These are phyloP conservation scores for Sphaerophoria taeniata DNA, from an alignment of 2,888 invertebrate genomes.

Conservation along the genomic window DNA sequence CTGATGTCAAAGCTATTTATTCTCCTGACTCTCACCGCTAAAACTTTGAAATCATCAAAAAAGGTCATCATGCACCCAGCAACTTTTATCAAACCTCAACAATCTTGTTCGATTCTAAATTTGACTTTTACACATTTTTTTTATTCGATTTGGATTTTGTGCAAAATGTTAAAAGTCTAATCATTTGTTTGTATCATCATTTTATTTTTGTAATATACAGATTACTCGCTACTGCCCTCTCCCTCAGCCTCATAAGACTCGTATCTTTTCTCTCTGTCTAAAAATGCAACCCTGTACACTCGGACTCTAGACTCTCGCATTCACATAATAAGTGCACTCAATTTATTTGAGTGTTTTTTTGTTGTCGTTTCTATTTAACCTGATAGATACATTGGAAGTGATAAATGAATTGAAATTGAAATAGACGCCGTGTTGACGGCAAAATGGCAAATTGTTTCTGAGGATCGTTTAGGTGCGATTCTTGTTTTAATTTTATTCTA, in stretches of 20 bases:
- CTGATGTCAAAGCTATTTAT: too few relatives aligned
- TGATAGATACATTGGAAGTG: conserved; percentile 74
- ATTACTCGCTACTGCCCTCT: background rate
- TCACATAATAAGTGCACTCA: conserved; percentile 43
- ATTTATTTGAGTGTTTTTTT: conserved; percentile 49
- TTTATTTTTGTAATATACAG: conserved; percentile 27
- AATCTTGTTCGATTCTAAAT: conserved; percentile 65
- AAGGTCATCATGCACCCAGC: background rate
- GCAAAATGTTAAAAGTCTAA: conserved; percentile 74
- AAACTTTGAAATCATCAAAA: too few relatives aligned
- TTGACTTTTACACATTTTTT: conserved; percentile 67
- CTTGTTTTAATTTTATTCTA: conserved; percentile 43
- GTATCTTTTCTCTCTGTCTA: background rate
- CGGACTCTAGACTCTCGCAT: conserved; percentile 18
- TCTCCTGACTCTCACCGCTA: too few relatives aligned
- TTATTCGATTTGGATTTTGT: conserved; percentile 42
- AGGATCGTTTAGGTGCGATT: conserved; percentile 74
- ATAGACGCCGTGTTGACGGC: conserved; percentile 75
- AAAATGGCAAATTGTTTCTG: conserved; percentile 73
- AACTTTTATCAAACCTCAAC: conserved; percentile 43
- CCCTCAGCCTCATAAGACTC: too few relatives aligned
- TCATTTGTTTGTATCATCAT: conserved; percentile 52
- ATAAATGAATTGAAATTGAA: conserved; percentile 75
- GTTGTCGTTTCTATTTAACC: conserved; percentile 18
- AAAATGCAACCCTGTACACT: background rate